These are phyloP conservation scores for Drepanosiphum platanoidis DNA, from an alignment of 2,888 invertebrate species.

Conservation along the genomic window DNA sequence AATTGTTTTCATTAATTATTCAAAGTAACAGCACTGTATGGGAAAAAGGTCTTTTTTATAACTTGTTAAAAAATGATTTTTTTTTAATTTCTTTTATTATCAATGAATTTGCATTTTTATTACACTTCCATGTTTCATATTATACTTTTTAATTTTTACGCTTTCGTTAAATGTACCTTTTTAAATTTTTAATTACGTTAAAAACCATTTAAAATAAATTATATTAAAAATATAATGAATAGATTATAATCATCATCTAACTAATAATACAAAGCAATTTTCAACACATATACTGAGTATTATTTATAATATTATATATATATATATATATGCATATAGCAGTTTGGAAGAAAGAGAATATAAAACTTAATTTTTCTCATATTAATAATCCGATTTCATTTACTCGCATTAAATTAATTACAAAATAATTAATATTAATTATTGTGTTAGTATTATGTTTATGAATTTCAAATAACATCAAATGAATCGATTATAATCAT, in stretches of 20 bases:
- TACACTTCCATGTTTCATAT: conserved; percentile 30
- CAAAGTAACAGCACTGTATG: background rate
- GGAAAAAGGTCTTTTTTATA: conserved; percentile 13
- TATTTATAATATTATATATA: no score
- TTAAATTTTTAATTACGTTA: conserved; percentile 16
- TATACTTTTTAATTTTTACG: conserved; percentile 20
- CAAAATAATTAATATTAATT: no score
- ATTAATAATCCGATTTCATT: no score
- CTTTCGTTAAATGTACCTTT: conserved; percentile 30
- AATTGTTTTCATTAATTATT: conserved; percentile 40
- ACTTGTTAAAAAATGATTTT: conserved; percentile 21
- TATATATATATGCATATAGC: no score
- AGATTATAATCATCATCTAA: conserved; percentile 16
- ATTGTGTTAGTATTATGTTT: no score
- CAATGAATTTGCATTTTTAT: conserved; percentile 56
- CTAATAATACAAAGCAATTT: background rate
- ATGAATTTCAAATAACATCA: no score
- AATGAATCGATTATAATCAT: no score
- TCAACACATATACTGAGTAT: background rate
- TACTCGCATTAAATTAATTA: no score
- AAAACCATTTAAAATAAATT: conserved; percentile 30
- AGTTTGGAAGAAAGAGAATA: no score
- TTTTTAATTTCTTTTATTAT: conserved; percentile 38
- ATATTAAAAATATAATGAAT: conserved; percentile 24
- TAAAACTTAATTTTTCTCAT: no score